Evolutionary conservation across 2,888 invertebrate genomes (phyloP), one percentile per base, ranked within the genome.

Genomic region (Heliconius aoede): DNA sequence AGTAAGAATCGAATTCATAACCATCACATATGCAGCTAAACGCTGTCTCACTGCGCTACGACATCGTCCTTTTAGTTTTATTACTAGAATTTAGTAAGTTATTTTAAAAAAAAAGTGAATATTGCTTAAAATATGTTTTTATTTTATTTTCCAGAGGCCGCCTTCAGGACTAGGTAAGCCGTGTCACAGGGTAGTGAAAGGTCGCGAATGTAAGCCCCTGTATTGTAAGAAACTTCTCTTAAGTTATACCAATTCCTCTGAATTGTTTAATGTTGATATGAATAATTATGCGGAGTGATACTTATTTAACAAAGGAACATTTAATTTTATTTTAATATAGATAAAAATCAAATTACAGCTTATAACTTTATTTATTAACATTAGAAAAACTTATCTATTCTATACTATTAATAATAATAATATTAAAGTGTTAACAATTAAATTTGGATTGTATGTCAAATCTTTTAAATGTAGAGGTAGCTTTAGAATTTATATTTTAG

Each of bases 161-260:
- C 79, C 84, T 8, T 80, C 85, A 9, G 87, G 87, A 9, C 72
- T 79, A 9, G 89, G 91, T 26, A 87, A 84, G 76, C 83, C 85
- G 1, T 93, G 93, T 81, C 87, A 86, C 67, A 89, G 85, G 72
- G 82, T 92, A 62, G 83, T 94, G 72, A 93, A 90, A 82, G 91
- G 88, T 77, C 90, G 92, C 1, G 74, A 80, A 4, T 94, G 94
- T 83, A 88, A 84, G 61, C 92, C 90, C 2, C 80, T 82, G 1
- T 85, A 88, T 51, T 94, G 93, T 80, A 88, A 85, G 40, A 84
- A 82, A 76, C 67, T 78, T 36, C 36, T 80, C 30, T 68, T 77
- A 46, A 46, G 46, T 15, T 69, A 77, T 64, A 60, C 71, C 18
- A 76, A 81, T 32, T 81, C 79, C 11, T 78, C 79, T 5, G 80